Percentiles rank a stretch among this genome's conserved stretches.
Conservation (phyloP, 1,140 invertebrate species). For the Andrena cerasifolii region DNA sequence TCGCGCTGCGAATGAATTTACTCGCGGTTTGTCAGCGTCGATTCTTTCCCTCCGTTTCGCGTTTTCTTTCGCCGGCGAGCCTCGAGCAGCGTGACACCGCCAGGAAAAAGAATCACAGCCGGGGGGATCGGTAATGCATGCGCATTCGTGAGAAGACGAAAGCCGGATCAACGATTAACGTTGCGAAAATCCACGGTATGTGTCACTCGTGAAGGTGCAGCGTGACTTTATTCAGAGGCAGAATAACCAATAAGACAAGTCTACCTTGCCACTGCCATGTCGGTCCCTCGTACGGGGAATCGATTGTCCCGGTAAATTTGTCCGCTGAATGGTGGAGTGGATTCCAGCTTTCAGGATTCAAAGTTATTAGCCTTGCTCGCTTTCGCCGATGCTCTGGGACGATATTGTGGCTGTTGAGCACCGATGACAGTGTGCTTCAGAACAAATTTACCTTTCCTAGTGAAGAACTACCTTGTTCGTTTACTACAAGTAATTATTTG, state of each 20-base stretch:
- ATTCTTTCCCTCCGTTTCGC: neutral
- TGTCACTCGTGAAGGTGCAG: conserved; percentile 18
- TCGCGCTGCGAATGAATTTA: conserved; percentile 37
- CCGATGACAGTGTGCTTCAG: neutral
- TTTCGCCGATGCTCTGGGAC: neutral
- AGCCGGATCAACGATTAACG: conserved; percentile 41
- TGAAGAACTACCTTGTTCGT: too few species aligned
- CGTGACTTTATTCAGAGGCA: conserved; percentile 33
- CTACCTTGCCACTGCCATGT: neutral
- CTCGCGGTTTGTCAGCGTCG: conserved; percentile 28
- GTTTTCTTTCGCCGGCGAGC: neutral
- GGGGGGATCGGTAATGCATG: conserved; percentile 28
- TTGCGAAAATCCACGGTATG: conserved; percentile 44
- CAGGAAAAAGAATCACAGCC: neutral
- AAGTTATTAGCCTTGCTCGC: neutral
- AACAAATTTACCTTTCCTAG: too few species aligned
- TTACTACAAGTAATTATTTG: too few species aligned
- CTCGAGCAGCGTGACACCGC: neutral
- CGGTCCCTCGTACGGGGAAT: neutral
- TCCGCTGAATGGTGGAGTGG: neutral
- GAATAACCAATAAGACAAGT: conserved; percentile 31
- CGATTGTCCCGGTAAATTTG: conserved; percentile 35
- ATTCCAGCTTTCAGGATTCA: conserved; percentile 2
- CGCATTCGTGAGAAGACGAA: conserved; percentile 25
- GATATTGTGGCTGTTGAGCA: neutral